Percentiles rank a stretch among this genome's conserved stretches.
Conservation (phyloP, 2,113 vertebrate genomes). For the Tinamus guttatus region DNA sequence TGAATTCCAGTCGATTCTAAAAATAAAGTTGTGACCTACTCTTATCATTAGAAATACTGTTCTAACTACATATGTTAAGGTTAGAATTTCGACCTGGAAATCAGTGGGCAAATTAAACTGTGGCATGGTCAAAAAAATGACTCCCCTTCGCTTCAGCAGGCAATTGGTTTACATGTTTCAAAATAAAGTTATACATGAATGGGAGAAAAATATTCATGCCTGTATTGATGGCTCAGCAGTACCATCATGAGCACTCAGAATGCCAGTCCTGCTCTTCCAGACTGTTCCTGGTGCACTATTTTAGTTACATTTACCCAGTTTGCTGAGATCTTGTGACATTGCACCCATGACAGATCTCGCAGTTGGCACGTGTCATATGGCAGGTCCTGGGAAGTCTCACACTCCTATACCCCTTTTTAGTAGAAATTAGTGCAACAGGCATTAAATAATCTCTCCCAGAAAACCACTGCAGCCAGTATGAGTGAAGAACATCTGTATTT, state of each 20-base stretch:
- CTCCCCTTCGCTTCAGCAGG: accelerated
- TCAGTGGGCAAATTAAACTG: background rate
- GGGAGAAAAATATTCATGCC: background rate
- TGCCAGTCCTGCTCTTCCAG: background rate
- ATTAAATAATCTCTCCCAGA: background rate
- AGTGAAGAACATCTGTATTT: background rate
- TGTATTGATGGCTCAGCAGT: background rate
- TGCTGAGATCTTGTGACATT: background rate
- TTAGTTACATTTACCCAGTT: background rate
- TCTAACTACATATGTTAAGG: background rate
- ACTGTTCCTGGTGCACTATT: background rate
- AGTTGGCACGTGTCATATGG: background rate
- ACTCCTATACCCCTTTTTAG: background rate
- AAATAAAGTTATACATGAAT: background rate
- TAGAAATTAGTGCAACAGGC: background rate
- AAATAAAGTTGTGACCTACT: background rate
- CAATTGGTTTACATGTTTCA: background rate
- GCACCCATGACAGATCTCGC: background rate
- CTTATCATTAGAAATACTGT: background rate
- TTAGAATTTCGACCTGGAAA: background rate
- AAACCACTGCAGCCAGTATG: background rate
- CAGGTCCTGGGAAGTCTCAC: background rate
- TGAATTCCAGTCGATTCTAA: background rate
- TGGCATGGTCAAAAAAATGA: background rate
- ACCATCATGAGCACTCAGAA: background rate